Evolutionary conservation across 2,888 invertebrate species (phyloP).

Genomic region (Dryobota labecula): DNA sequence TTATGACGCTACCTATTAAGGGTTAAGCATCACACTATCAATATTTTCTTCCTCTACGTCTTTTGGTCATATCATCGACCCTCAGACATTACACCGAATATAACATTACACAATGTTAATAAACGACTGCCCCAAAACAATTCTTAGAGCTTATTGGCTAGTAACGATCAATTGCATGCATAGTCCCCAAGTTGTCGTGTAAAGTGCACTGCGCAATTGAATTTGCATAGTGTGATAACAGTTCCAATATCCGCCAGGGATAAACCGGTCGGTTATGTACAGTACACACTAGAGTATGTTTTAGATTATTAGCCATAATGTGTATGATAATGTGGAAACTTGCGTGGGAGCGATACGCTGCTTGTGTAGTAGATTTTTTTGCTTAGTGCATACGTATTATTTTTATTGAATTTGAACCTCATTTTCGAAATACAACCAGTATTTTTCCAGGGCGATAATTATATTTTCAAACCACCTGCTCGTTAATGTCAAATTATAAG

Average conservation of each 20-base stretch:
- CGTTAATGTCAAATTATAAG: too few relatives aligned
- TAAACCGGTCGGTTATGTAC: conserved; percentile 65
- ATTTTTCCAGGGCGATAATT: not conserved
- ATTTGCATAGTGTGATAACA: conserved; percentile 81
- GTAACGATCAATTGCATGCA: conserved; percentile 75
- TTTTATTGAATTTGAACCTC: not conserved
- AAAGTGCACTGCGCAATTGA: conserved; percentile 78
- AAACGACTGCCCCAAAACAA: conserved; percentile 52
- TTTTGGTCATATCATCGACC: not conserved
- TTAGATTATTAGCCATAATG: conserved; percentile 64
- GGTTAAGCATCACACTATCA: not conserved
- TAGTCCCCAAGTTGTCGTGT: conserved; percentile 74
- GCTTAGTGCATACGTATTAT: not conserved
- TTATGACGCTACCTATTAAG: too few relatives aligned
- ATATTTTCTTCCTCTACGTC: not conserved
- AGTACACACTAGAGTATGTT: conserved; percentile 46
- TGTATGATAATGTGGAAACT: conserved; percentile 29
- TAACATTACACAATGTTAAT: conserved; percentile 13
- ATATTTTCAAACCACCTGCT: too few relatives aligned
- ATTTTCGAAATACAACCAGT: not conserved
- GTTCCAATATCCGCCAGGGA: conserved; percentile 74
- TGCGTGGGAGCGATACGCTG: conserved; percentile 4
- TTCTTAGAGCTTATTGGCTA: conserved; percentile 66
- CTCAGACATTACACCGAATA: not conserved
- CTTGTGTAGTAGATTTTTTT: conserved; percentile 1